Percentiles rank a stretch among this genome's conserved stretches.
Evolutionary conservation across 2,113 vertebrate genomes (phyloP).

Genomic region (Buteo buteo): DNA sequence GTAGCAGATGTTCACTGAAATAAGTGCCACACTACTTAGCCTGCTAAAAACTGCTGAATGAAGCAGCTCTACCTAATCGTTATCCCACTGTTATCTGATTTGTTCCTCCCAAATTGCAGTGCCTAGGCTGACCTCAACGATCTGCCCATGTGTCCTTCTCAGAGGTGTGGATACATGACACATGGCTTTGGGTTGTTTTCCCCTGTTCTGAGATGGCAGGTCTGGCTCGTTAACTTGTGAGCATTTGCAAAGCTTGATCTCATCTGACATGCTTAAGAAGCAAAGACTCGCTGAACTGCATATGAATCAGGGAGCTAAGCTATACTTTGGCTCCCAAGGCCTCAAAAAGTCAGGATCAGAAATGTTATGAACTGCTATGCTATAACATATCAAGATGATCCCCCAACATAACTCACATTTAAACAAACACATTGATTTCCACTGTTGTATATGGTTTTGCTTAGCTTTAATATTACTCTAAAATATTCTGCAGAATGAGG

Average conservation of each 20-base stretch:
- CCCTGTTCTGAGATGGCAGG: neutral
- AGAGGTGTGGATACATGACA: neutral
- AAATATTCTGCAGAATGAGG: neutral
- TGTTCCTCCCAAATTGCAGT: neutral
- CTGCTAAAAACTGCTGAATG: slow-evolving; percentile 11
- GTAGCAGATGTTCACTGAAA: slow-evolving; percentile 7
- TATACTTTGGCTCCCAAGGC: neutral
- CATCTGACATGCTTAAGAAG: neutral
- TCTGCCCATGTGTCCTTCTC: neutral
- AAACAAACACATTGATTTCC: neutral
- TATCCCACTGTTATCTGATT: neutral
- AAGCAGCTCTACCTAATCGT: neutral
- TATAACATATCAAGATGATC: neutral
- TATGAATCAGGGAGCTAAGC: neutral
- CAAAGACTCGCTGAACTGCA: neutral
- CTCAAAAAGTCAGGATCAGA: neutral
- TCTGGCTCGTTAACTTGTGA: neutral
- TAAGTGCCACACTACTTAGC: neutral
- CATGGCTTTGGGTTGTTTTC: neutral
- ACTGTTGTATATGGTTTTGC: neutral
- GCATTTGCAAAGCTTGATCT: slow-evolving; percentile 13
- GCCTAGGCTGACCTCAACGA: neutral
- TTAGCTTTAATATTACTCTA: neutral
- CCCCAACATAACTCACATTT: neutral
- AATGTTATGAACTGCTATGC: neutral